Percentiles rank a stretch among this genome's conserved stretches.
phyloP scores from a whole-genome alignment of 2,888 invertebrate species.

The Muschampia plurimacula region DNA sequence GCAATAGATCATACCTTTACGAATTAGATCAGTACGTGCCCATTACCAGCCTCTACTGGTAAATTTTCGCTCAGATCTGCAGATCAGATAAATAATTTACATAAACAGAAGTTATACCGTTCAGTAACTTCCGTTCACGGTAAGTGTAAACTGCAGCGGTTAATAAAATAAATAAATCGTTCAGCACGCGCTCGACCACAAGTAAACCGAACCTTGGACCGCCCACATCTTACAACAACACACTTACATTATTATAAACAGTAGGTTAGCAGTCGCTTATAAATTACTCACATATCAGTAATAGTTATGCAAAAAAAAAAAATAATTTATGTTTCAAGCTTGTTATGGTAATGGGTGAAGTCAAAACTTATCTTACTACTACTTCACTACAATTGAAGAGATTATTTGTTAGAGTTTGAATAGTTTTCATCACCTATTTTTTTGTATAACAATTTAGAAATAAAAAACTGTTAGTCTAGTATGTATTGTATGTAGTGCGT shows the following conservation, averaged over 20 bases:
- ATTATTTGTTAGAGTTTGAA: too few species aligned
- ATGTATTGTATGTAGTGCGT: too few species aligned
- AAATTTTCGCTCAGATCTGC: conserved; percentile 14
- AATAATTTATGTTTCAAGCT: background rate
- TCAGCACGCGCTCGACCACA: conserved; percentile 63
- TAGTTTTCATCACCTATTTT: too few species aligned
- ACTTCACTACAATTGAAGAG: too few species aligned
- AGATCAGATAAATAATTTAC: conserved; percentile 14
- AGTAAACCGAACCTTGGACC: conserved; percentile 62
- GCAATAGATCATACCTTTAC: conserved; percentile 32
- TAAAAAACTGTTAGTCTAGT: too few species aligned
- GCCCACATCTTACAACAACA: conserved; percentile 59
- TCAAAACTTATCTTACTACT: too few species aligned
- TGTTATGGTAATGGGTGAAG: too few species aligned
- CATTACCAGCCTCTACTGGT: conserved; percentile 5
- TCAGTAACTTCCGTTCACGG: conserved; percentile 60
- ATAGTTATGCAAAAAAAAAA: background rate
- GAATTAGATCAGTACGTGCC: background rate
- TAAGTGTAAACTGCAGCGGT: conserved; percentile 63
- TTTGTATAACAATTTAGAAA: too few species aligned
- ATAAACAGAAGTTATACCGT: conserved; percentile 48
- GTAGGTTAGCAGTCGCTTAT: conserved; percentile 51
- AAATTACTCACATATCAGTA: conserved; percentile 15
- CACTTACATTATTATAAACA: conserved; percentile 64
- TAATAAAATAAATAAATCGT: conserved; percentile 75